phyloP scores from a whole-genome alignment of 2,888 invertebrate genomes.

The Napeogenes sylphis region DNA sequence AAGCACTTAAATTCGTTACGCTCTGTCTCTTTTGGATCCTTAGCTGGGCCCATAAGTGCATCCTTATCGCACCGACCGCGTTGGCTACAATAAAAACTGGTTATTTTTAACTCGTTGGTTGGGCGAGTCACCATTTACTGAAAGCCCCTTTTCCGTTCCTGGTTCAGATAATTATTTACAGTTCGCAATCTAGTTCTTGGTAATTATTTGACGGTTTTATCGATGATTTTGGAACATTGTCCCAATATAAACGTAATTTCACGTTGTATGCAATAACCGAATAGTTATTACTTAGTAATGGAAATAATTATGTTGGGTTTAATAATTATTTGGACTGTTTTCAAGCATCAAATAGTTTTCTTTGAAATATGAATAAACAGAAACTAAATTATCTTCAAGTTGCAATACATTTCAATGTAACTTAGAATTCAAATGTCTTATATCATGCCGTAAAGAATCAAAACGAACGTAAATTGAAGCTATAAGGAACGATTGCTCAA shows the following conservation, averaged over 20 bases:
- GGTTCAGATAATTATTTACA: constrained; percentile 47
- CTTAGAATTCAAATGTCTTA: constrained; percentile 9
- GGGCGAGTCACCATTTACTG: constrained; percentile 62
- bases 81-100: constrained; percentile 72
- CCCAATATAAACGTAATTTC: too few species aligned
- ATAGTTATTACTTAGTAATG: too few species aligned
- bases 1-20: constrained; percentile 69
- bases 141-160: constrained; percentile 66
- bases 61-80: constrained; percentile 67
- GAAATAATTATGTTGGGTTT: too few species aligned
- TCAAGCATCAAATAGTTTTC: too few species aligned
- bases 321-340: too few species aligned
- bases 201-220: constrained; percentile 1
- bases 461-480: constrained; percentile 50
- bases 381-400: too few species aligned
- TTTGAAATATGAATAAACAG: too few species aligned
- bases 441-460: constrained; percentile 40
- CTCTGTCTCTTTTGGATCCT: constrained; percentile 61
- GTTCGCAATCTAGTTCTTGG: constrained; percentile 28
- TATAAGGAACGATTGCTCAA: constrained; percentile 44
- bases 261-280: too few species aligned
- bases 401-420: neutral
- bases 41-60: constrained; percentile 51
- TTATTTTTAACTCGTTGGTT: constrained; percentile 74
- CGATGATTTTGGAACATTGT: too few species aligned